Evolutionary conservation across 2,888 invertebrate genomes (phyloP).

Genomic region (Ormyrus pomaceus): DNA sequence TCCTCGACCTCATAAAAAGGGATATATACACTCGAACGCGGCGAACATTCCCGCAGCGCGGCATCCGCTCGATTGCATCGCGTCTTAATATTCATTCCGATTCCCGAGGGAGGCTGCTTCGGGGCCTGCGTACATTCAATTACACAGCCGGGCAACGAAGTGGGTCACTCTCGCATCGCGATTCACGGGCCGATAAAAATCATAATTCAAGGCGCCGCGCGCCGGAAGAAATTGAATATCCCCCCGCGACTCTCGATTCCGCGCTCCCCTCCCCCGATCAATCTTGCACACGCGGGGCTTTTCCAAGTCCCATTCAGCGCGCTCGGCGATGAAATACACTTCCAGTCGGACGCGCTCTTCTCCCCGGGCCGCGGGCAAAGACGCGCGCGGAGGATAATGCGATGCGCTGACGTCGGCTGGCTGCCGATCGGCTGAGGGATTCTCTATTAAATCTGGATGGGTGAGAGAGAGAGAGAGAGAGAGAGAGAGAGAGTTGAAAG

Average conservation of each 20-base stretch:
- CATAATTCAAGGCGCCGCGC: constrained; percentile 27
- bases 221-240: constrained; percentile 30
- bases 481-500: background rate
- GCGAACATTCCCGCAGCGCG: background rate
- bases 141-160: background rate
- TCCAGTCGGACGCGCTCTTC: background rate
- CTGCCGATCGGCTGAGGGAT: background rate
- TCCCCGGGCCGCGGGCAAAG: background rate
- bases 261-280: background rate
- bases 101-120: no score
- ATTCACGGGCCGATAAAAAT: constrained; percentile 37
- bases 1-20: no score
- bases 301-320: no score
- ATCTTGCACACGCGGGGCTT: no score
- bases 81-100: no score
- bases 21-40: no score
- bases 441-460: constrained; percentile 23
- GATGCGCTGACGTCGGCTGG: background rate
- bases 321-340: no score
- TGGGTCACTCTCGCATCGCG: constrained; percentile 22
- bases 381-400: constrained; percentile 12
- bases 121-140: no score
- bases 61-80: background rate
- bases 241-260: background rate
- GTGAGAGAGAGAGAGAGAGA: background rate